Base-by-base conservation (phyloP, 2,888 invertebrate species). In the Polia nebulosa region DNA sequence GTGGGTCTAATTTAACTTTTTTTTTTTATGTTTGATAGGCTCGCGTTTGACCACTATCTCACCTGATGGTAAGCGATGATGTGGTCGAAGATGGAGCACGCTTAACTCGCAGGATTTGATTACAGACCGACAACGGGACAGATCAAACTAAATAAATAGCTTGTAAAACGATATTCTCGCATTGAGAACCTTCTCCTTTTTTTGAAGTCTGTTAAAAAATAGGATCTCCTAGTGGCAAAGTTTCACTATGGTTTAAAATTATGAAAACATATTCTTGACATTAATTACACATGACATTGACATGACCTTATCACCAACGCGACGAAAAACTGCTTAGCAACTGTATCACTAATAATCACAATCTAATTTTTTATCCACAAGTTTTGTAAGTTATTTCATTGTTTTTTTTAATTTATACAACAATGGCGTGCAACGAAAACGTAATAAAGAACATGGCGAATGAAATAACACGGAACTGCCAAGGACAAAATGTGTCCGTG, bases 371-470 rank as follows among this genome's bases (percentile, higher is more conserved):
- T 20, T 27, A 20, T 11, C 32, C 3, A 6, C 20, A 25, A 11
- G 1, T 36, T 67, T 52, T 36, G 2, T 29, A 34, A 27, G 13
- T 20, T 61, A 62, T n/a, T 49, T 41, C 32, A 41, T 49, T 63
- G 72, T 73, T 39, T 69, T 68, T 72, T 58, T 15, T n/a, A 51
- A 20, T 63, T 44, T 64, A 64, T 56, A 66, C 27, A 77, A 86
- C 58, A 51, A 95, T 95, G 94, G 93, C 92, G 45, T 92, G 93
- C 79, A 95, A 95, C 82, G 95, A 96, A 51, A 96, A 96, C 78
- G 90, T 96, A 22, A 91, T 96, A 15, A 96, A 96, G 81, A 96
- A 96, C 82, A 96, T 97, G 78, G 96, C 96, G 0, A 96, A 94
- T 71, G 97, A 97, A 90, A 94, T 97, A 55, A 90, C 96, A 0